Base-by-base conservation (phyloP, 2,797 vertebrate species). In the Adrianichthys oophorus region DNA sequence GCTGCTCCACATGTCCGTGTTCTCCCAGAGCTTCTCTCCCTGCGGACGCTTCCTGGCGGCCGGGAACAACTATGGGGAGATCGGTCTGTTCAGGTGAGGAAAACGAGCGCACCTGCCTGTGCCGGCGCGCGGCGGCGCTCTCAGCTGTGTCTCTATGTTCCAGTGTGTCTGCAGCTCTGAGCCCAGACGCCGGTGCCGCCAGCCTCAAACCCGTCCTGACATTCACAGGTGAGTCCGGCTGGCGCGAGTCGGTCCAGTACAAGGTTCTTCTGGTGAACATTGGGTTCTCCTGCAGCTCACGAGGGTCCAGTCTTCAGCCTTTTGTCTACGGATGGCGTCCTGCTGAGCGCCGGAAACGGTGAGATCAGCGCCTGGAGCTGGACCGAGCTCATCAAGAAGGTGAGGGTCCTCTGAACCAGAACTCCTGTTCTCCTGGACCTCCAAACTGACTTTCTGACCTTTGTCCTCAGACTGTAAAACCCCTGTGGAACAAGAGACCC, bases 361-460 rank as follows among this genome's bases (percentile, higher is more conserved):
- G 94, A 95, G 71, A 72, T 97, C 73, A 94, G 93, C 48, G 91
- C 91, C 62, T 97, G 95, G 95, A 94, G 88, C 70, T 97, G 95
- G 95, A 82, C 59, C 0, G 95, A 97, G 5, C 91, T 96, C 50
- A 86, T 87, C 45, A 97, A 96, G 85, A 95, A 95, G 92, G 95
- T 84, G 17, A 61, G 7, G 1, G 0, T 4, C 2, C 15, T 4
- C 0, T 0, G 10, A 14, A 46, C 18, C 5, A 46, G 4, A 18
- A 19, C 42, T n/a, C 7, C 4, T 16, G 41, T 19, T 4, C 10
- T 1, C 5, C 6, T 4, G 15, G n/a, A 8, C n/a, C 10, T 4
- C 48, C 43, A 21, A 8, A 26, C 37, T 43, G 19, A 43, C 7
- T 8, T 15, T 16, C 14, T 47, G 59, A 2, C 15, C 32, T 18